These are phyloP conservation scores for Uria lomvia DNA, from an alignment of 2,113 vertebrate species.

Conservation along the genomic window DNA sequence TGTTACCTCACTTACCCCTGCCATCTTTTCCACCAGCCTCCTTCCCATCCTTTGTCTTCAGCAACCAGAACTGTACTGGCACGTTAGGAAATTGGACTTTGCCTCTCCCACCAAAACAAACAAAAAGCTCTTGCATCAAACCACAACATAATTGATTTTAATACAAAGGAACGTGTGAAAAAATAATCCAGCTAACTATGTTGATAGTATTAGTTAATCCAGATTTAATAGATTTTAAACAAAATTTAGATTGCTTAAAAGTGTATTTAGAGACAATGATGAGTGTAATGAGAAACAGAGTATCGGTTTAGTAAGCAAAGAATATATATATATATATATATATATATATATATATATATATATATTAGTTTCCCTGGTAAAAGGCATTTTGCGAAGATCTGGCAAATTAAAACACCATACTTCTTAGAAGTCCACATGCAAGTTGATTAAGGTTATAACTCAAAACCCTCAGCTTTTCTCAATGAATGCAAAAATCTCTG, in stretches of 20 bases:
- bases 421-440: conserved; percentile 28
- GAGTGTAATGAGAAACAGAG: conserved; percentile 53
- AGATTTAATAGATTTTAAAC: conserved; percentile 65
- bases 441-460: conserved; percentile 36
- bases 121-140: conserved; percentile 68
- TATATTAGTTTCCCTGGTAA: conserved; percentile 62
- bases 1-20: conserved; percentile 31
- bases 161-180: conserved; percentile 69
- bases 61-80: conserved; percentile 59
- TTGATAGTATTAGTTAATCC: conserved; percentile 67
- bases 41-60: conserved; percentile 50
- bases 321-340: conserved; percentile 12
- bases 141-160: conserved; percentile 65
- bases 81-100: conserved; percentile 55
- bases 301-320: conserved; percentile 64
- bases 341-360: background rate
- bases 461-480: conserved; percentile 20
- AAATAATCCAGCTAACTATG: conserved; percentile 64
- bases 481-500: conserved; percentile 19
- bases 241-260: conserved; percentile 63
- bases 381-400: conserved; percentile 58
- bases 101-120: conserved; percentile 62
- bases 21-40: conserved; percentile 33
- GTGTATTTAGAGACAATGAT: conserved; percentile 68
- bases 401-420: conserved; percentile 19